Conservation (phyloP, 2,888 invertebrate genomes). For the Volucella inflata region DNA sequence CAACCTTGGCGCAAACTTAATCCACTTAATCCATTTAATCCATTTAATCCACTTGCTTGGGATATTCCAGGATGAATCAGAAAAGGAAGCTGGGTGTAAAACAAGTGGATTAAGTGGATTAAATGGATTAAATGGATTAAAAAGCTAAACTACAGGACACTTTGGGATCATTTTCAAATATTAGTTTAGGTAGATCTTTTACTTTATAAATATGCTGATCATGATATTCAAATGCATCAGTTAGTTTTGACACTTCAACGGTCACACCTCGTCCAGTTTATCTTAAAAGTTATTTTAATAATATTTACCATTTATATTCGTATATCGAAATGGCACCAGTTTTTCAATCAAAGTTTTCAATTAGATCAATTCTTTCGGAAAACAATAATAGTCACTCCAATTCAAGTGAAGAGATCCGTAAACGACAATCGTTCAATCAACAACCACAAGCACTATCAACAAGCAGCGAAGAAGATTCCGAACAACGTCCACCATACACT, state of each 20-base stretch:
- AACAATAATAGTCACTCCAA: constrained; percentile 33
- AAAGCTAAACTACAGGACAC: too few species aligned
- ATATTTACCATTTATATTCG: background rate
- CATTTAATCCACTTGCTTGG: background rate
- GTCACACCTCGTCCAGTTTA: background rate
- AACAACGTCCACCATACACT: constrained; percentile 91
- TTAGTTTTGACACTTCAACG: background rate
- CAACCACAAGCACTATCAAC: background rate
- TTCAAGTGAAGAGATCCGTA: constrained; percentile 41
- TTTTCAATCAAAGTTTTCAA: constrained; percentile 55
- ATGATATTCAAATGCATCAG: too few species aligned
- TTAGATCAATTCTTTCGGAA: constrained; percentile 48
- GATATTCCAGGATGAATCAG: background rate
- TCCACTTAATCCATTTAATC: constrained; percentile 26
- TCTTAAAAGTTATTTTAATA: background rate
- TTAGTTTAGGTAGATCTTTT: too few species aligned
- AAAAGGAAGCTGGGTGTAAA: background rate
- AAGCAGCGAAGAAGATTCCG: constrained; percentile 36
- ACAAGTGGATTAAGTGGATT: background rate
- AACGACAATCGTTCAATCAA: background rate
- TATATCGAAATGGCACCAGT: constrained; percentile 28
- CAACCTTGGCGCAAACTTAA: background rate
- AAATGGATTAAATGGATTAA: background rate
- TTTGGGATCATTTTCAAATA: too few species aligned
- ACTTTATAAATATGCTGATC: too few species aligned